These are phyloP conservation scores for Diarsia mendica DNA, from an alignment of 2,888 invertebrate genomes.

Conservation along the genomic window DNA sequence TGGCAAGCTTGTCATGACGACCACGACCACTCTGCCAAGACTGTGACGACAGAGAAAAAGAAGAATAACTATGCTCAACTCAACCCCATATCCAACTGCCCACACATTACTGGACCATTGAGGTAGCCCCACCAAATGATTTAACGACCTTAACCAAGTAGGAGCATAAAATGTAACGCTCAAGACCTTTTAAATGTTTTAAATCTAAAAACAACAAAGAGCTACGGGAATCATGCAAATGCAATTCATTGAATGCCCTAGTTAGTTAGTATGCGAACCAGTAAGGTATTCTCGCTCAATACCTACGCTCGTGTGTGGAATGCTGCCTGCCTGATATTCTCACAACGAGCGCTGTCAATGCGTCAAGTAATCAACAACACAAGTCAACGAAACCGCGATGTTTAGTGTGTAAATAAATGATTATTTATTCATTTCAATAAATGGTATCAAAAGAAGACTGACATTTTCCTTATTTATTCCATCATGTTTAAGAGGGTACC, in stretches of 20 bases:
- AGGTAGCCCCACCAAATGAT: not conserved
- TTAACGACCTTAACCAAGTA: not conserved
- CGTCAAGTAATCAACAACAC: slow-evolving; percentile 28
- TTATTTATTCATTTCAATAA: not conserved
- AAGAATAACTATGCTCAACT: too few relatives aligned
- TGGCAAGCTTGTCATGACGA: too few relatives aligned
- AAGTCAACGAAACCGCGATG: not conserved
- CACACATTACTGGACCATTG: not conserved
- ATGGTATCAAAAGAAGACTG: not conserved
- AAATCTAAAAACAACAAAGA: slow-evolving; percentile 58
- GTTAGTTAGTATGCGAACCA: slow-evolving; percentile 58
- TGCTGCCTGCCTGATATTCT: slow-evolving; percentile 61
- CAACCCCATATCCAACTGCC: not conserved
- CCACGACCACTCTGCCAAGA: too few relatives aligned
- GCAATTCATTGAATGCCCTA: slow-evolving; percentile 59
- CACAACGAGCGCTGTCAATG: slow-evolving; percentile 40
- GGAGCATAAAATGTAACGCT: not conserved
- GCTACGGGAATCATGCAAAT: slow-evolving; percentile 56
- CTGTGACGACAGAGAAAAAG: too few relatives aligned
- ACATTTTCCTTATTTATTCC: slow-evolving; percentile 11
- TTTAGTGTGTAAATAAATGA: not conserved
- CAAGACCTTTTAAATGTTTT: slow-evolving; percentile 41
- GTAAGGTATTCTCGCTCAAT: slow-evolving; percentile 55
- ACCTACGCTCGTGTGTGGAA: slow-evolving; percentile 60
- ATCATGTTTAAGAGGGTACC: not conserved